Evolutionary conservation across 2,113 vertebrate species (phyloP), one percentile per base, ranked within the genome.

Genomic region (Thamnaconus septentrionalis): DNA sequence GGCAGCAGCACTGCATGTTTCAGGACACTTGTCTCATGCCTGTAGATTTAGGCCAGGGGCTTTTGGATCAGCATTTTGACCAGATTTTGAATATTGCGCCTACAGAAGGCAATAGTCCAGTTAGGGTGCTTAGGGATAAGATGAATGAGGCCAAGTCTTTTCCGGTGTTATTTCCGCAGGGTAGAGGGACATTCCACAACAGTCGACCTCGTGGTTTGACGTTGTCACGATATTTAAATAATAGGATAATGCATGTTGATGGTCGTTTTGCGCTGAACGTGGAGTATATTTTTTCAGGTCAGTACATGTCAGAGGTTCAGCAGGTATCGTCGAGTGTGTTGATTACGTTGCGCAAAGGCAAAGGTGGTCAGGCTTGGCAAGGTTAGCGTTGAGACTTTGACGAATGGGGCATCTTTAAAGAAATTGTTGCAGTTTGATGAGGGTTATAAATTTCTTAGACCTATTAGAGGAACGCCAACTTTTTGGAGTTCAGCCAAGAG

Each of bases 131-230:
- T 31, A 1, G 8, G 0, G 53, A 69, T 42, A 0, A 3, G 0
- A 2, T 3, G 0, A 67, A 59, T 8, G 56, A 62, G 51, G 67
- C 45, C 2, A 70, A 57, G n/a, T 46, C 59, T 3, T 56, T 61
- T 7, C 59, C 59, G 0, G 18, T 40, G 5, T 55, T 69, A 8
- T 56, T 56, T 6, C 45, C 8, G 7, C 3, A 39, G 0, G 64
- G 64, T 2, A 1, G 12, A 3, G 4, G 3, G 3, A 45, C 64
- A 0, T 69, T 6, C 31, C 58, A 49, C 39, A 44, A 64, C 4
- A 1, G 2, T 8, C 48, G 59, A 8, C 2, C 0, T 0, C 5
- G 40, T 7, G 4, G 7, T 0, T 12, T 56, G 5, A 69, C 44
- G 0, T 55, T 60, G 5, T 4, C 31, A 0, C 11, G 8, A 2